Evolutionary conservation across 2,113 vertebrate genomes (phyloP).

Genomic region (Otus sunia): DNA sequence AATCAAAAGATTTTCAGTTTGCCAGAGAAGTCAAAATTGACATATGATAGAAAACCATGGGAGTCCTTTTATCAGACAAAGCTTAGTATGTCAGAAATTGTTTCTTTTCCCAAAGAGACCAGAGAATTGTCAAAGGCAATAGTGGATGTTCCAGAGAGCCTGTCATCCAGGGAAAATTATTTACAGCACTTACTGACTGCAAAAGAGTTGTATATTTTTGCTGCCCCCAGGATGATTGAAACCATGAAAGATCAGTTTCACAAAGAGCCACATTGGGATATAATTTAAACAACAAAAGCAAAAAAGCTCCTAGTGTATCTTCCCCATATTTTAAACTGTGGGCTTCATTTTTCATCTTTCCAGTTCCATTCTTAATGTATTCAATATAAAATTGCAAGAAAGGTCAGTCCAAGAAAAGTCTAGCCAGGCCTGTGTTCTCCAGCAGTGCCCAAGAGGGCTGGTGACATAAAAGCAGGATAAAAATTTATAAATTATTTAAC

Average conservation of each 20-base stretch:
- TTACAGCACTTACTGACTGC: conserved; percentile 4
- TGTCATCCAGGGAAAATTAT: not conserved
- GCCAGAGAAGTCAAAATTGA: not conserved
- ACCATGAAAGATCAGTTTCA: not conserved
- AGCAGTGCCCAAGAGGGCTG: not conserved
- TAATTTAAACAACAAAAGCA: not conserved
- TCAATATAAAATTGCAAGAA: not conserved
- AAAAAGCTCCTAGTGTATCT: not conserved
- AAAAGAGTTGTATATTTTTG: not conserved
- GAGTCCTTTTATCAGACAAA: not conserved
- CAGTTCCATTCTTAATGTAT: not conserved
- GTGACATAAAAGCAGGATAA: not conserved
- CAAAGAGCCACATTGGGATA: not conserved
- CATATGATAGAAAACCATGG: not conserved
- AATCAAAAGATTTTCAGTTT: not conserved
- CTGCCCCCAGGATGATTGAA: not conserved
- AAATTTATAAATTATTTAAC: not conserved
- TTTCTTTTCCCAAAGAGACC: conserved; percentile 12
- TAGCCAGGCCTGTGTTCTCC: not conserved
- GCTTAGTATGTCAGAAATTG: not conserved
- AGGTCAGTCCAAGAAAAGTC: not conserved
- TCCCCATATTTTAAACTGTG: not conserved
- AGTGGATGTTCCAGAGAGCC: not conserved
- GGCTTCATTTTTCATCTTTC: not conserved
- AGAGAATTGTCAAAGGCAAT: conserved; percentile 39